A percentile compares a stretch with the other conserved stretches of the same genome.
phyloP scores from a whole-genome alignment of 2,113 vertebrate genomes.

The Lucifuga dentata region DNA sequence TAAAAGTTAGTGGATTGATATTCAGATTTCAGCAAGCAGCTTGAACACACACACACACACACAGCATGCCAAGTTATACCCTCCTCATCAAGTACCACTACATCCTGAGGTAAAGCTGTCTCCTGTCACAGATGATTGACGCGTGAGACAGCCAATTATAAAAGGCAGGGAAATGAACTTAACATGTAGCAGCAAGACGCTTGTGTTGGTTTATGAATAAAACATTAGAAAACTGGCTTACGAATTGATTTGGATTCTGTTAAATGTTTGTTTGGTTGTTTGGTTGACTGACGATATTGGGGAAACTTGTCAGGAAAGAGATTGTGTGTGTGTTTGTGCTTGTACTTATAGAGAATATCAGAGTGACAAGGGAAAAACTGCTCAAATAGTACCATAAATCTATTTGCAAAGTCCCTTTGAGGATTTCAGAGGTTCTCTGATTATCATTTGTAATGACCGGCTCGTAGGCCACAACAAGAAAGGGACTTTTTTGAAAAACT shows the following conservation, averaged over 20 bases:
- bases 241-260: constrained; percentile 66
- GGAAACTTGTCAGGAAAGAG: constrained; percentile 49
- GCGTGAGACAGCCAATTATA: constrained; percentile 72
- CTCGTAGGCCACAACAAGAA: too few species aligned
- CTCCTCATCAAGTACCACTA: constrained; percentile 16
- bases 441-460: too few species aligned
- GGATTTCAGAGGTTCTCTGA: neutral
- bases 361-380: constrained; percentile 42
- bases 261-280: constrained; percentile 61
- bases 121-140: constrained; percentile 67
- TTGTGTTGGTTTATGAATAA: constrained; percentile 65
- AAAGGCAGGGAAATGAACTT: constrained; percentile 51
- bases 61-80: constrained; percentile 16
- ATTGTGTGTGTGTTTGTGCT: constrained; percentile 6
- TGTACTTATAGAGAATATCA: constrained; percentile 32
- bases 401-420: constrained; percentile 28
- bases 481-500: neutral
- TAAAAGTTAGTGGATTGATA: constrained; percentile 21
- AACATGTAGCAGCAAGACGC: constrained; percentile 41
- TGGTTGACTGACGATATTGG: constrained; percentile 58
- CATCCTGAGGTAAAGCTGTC: constrained; percentile 38
- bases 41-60: neutral
- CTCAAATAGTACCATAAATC: constrained; percentile 25
- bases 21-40: constrained; percentile 15
- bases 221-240: constrained; percentile 57